phyloP scores from a whole-genome alignment of 2,797 vertebrate genomes.

The Melanotaenia pygmaea region DNA sequence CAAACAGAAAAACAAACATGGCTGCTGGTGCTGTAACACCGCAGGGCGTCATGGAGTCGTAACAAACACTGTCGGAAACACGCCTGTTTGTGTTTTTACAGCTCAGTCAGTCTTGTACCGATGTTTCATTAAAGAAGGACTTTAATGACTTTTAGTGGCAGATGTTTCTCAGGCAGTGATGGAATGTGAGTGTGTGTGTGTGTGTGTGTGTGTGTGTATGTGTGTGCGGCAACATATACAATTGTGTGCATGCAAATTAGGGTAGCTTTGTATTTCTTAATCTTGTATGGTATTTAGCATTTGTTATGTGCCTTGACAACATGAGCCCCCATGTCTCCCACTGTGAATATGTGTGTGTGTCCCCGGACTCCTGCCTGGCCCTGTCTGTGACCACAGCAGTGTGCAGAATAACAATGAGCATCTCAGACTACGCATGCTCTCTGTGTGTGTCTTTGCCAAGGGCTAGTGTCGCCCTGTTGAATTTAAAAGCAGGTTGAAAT shows the following conservation, averaged over 20 bases:
- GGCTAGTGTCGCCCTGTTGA: conserved; percentile 58
- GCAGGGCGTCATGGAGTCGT: neutral
- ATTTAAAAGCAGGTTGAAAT: conserved; percentile 60
- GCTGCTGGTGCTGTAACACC: neutral
- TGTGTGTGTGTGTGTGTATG: conserved; percentile 53
- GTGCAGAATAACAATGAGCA: conserved; percentile 86
- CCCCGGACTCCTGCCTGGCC: conserved; percentile 57
- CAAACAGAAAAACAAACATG: neutral
- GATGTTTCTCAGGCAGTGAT: conserved; percentile 63
- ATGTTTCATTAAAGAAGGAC: conserved; percentile 41
- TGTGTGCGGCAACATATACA: conserved; percentile 26
- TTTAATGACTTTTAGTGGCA: conserved; percentile 47
- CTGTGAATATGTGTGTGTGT: conserved; percentile 16
- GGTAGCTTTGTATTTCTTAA: conserved; percentile 64
- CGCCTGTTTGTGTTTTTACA: conserved; percentile 5
- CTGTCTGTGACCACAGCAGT: conserved; percentile 74
- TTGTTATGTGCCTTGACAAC: conserved; percentile 63
- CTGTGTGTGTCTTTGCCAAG: conserved; percentile 41
- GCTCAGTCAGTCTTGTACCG: neutral
- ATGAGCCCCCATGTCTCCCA: conserved; percentile 16
- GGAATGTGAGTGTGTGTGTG: conserved; percentile 68
- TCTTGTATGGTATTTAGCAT: conserved; percentile 67
- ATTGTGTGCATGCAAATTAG: conserved; percentile 65
- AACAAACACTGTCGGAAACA: neutral
- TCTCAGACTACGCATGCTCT: conserved; percentile 49